Percentiles rank a stretch among this genome's conserved stretches.
These are phyloP conservation scores for Hetaerina titia DNA, from an alignment of 2,888 invertebrate genomes.

Conservation along the genomic window DNA sequence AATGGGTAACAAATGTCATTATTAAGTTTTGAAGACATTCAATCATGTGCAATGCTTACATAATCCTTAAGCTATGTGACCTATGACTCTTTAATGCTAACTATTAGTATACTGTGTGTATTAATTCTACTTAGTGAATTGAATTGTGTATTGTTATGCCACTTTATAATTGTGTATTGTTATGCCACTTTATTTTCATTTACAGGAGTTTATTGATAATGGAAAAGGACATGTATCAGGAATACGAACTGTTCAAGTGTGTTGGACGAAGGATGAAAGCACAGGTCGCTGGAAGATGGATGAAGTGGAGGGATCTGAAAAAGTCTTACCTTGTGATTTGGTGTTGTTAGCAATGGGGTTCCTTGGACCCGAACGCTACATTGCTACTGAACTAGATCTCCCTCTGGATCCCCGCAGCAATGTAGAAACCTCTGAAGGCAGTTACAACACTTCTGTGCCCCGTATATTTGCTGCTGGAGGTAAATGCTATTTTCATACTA, in stretches of 20 bases:
- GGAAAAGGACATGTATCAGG: constrained; percentile 93
- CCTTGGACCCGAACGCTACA: constrained; percentile 94
- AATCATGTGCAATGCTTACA: too few relatives aligned
- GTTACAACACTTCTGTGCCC: constrained; percentile 88
- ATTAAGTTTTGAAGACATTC: too few relatives aligned
- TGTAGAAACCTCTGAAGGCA: constrained; percentile 87
- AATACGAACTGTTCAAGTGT: constrained; percentile 92
- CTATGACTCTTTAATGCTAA: too few relatives aligned
- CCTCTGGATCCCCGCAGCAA: constrained; percentile 95
- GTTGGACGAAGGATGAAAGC: constrained; percentile 94
- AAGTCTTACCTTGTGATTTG: constrained; percentile 90
- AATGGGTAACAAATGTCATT: too few relatives aligned
- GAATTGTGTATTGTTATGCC: neutral
- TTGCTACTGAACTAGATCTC: constrained; percentile 88
- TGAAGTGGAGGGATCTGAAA: constrained; percentile 89
- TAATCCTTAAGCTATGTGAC: too few relatives aligned
- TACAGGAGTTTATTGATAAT: constrained; percentile 92
- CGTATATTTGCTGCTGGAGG: constrained; percentile 98
- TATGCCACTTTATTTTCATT: constrained; percentile 43
- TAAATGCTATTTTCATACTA: constrained; percentile 76
- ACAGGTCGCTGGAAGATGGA: constrained; percentile 95
- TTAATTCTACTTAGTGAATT: neutral
- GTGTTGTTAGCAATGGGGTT: constrained; percentile 99
- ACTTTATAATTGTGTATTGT: neutral
- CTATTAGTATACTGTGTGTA: too few relatives aligned